A percentile compares a stretch with the other conserved stretches of the same genome.
phyloP scores from a whole-genome alignment of 2,113 vertebrate species.

The Neogobius melanostomus region DNA sequence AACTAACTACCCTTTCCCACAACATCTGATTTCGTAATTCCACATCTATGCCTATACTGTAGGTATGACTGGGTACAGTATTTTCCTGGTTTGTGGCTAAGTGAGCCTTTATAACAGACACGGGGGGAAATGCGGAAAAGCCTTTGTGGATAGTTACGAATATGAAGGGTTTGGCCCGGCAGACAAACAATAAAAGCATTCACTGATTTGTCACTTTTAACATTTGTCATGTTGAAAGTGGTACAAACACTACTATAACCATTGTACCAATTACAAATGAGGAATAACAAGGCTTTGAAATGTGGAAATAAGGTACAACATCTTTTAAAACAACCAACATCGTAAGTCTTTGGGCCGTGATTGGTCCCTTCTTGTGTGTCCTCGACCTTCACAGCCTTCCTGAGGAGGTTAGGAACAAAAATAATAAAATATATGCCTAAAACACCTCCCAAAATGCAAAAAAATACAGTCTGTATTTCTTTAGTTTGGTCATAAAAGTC shows the following conservation, averaged over 20 bases:
- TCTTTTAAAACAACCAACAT: constrained; percentile 25
- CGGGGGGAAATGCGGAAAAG: too few species aligned
- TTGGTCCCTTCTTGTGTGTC: constrained; percentile 54
- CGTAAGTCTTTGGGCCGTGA: constrained; percentile 32
- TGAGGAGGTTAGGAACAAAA: constrained; percentile 38
- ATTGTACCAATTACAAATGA: constrained; percentile 15
- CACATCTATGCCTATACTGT: too few species aligned
- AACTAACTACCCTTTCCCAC: too few species aligned
- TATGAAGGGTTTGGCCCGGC: neutral
- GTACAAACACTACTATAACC: constrained; percentile 11
- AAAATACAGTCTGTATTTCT: constrained; percentile 38
- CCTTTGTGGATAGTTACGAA: neutral
- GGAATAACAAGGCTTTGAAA: constrained; percentile 23
- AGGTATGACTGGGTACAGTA: too few species aligned
- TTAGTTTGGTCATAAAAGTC: constrained; percentile 58
- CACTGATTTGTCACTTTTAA: neutral
- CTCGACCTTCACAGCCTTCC: constrained; percentile 40
- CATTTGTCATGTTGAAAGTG: constrained; percentile 11
- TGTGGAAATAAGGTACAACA: constrained; percentile 5
- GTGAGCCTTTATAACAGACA: too few species aligned
- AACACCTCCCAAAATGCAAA: neutral
- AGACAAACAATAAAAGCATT: constrained; percentile 9
- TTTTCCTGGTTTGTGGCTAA: too few species aligned
- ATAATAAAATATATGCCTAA: neutral
- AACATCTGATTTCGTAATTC: too few species aligned